A percentile compares a stretch with the other conserved stretches of the same genome.
Evolutionary conservation across 2,113 vertebrate genomes (phyloP).

Genomic region (Scomber scombrus): DNA sequence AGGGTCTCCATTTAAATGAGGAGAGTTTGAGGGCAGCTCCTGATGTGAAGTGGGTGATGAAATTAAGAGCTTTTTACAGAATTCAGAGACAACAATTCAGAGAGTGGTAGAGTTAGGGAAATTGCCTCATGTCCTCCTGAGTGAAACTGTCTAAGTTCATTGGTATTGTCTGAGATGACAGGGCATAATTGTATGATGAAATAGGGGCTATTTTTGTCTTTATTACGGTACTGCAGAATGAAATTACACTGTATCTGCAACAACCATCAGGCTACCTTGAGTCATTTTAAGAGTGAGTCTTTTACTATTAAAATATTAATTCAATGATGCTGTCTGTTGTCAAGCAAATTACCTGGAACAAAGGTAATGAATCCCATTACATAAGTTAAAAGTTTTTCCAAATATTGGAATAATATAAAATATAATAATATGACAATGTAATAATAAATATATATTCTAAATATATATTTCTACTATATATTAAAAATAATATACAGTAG

Average conservation of each 20-base stretch:
- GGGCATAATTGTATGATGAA: conserved; percentile 55
- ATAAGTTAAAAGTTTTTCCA: conserved; percentile 9
- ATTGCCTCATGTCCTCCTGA: conserved; percentile 48
- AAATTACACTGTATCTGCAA: conserved; percentile 43
- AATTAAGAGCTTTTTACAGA: conserved; percentile 51
- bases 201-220: conserved; percentile 50
- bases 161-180: conserved; percentile 41
- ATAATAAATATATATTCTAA: too few species aligned
- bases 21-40: conserved; percentile 40
- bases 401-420: too few species aligned
- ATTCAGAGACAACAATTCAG: conserved; percentile 36
- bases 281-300: conserved; percentile 38
- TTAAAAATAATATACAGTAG: conserved; percentile 4
- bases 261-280: conserved; percentile 31
- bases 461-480: too few species aligned
- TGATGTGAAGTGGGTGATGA: conserved; percentile 52
- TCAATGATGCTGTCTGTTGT: conserved; percentile 22
- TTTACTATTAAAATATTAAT: conserved; percentile 48
- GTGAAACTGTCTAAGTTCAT: conserved; percentile 53
- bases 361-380: conserved; percentile 49
- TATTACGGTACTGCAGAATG: conserved; percentile 32
- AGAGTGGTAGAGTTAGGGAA: conserved; percentile 26
- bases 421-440: too few species aligned
- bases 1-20: conserved; percentile 34
- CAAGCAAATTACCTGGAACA: conserved; percentile 42